Evolutionary conservation across 2,888 invertebrate genomes (phyloP), one percentile per base, ranked within the genome.

Genomic region (Eristalis arbustorum): DNA sequence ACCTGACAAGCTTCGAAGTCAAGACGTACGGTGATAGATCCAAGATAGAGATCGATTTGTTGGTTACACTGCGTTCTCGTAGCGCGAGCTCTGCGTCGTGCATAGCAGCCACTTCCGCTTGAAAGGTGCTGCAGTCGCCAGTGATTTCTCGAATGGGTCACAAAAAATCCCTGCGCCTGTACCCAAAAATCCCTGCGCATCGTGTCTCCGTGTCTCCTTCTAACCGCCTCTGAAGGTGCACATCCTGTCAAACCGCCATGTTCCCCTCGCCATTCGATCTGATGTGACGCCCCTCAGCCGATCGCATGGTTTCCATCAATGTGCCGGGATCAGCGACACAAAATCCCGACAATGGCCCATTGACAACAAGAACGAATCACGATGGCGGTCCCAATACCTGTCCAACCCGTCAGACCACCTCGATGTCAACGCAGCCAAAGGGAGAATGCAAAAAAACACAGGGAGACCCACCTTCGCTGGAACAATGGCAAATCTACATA

Each of bases 401-500:
- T 59, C 37, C 18, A 14, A 25, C 10, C n/a, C 14, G 34, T n/a
- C 31, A 61, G 61, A 28, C 61, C 59, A 61, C 71, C 61, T 61
- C 10, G 10, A 71, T 61, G 34, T 8, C 18, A 61, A 40, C 1
- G 25, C 3, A 25, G 42, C 25, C 13, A 1, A 69, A 22, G n/a
- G 22, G 11, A 13, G 18, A 28, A 13, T 49, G 22, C 31, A 31
- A 68, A 57, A 31, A 56, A 66, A 25, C 1, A 3, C 25, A 10
- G 42, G 10, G 25, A 69, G 37, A 23, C 37, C 57, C 37, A 40
- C 49, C 6, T 6, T 18, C 49, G 2, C 49, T 1, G 5, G 14
- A 31, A 63, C 64, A 64, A 40, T 23, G 63, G 74, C 80, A 80
- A 80, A 80, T 80, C 80, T 80, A 74, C 80, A 80, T 80, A 64